Evolutionary conservation across 2,888 invertebrate genomes (phyloP).

Genomic region (Petrophora chlorosata): DNA sequence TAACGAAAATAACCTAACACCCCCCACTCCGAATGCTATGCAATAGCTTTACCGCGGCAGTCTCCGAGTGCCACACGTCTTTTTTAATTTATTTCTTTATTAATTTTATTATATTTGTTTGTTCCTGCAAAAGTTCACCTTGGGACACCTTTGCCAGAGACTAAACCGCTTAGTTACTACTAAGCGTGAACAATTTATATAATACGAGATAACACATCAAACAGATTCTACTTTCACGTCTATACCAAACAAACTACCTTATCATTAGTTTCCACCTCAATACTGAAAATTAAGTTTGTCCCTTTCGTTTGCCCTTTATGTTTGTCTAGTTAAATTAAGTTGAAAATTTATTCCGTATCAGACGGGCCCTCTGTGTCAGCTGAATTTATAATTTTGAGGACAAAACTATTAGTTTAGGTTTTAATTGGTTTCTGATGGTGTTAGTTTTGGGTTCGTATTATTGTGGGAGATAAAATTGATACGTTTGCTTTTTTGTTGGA

Average conservation of each 20-base stretch:
- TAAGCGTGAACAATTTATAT: too few species aligned
- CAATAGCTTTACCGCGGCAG: too few species aligned
- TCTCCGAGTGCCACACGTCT: too few species aligned
- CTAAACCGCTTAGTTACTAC: too few species aligned
- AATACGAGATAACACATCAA: constrained; percentile 9
- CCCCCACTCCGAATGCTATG: too few species aligned
- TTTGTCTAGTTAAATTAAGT: constrained; percentile 82
- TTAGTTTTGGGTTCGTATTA: constrained; percentile 41
- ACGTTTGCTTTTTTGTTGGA: constrained; percentile 26
- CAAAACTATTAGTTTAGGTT: constrained; percentile 65
- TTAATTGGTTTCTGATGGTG: constrained; percentile 69
- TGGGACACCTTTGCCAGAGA: too few species aligned
- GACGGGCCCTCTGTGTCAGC: constrained; percentile 71
- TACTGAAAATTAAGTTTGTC: constrained; percentile 74
- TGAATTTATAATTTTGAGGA: constrained; percentile 77
- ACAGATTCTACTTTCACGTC: constrained; percentile 35
- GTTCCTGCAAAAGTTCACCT: too few species aligned
- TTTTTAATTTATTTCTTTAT: too few species aligned
- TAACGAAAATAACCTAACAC: too few species aligned
- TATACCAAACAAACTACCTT: constrained; percentile 62
- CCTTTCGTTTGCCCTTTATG: constrained; percentile 74
- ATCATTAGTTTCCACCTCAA: constrained; percentile 80
- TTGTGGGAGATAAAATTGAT: constrained; percentile 34
- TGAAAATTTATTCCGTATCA: constrained; percentile 83
- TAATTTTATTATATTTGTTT: too few species aligned